Conservation (phyloP, 2,797 vertebrate species). For the Rhinella marina region DNA sequence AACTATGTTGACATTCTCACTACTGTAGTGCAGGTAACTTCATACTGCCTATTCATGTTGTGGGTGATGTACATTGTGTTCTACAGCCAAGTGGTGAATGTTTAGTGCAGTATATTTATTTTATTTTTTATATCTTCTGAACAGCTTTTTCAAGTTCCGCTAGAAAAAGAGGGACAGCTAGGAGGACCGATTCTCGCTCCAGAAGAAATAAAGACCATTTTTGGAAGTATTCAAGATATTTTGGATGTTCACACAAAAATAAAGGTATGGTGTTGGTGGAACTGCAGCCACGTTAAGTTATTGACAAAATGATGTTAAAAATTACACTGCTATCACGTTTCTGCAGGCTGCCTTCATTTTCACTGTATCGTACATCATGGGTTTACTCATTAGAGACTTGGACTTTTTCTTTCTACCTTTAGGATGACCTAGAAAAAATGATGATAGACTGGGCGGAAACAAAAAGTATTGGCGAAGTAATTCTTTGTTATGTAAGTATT, state of each 20-base stretch:
- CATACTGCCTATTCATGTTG: background rate
- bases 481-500: conserved; percentile 94
- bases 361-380: background rate
- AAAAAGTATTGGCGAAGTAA: conserved; percentile 90
- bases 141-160: conserved; percentile 92
- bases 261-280: conserved; percentile 78
- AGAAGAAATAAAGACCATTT: conserved; percentile 98
- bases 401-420: conserved; percentile 9
- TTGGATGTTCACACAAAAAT: conserved; percentile 95
- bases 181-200: conserved; percentile 95
- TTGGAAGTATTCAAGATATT: conserved; percentile 97
- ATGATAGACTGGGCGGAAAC: conserved; percentile 93
- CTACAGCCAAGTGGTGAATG: no score
- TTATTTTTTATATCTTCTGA: background rate
- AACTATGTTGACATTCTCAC: conserved; percentile 97
- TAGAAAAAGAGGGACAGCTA: conserved; percentile 94
- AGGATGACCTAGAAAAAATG: conserved; percentile 93
- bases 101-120: no score
- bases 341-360: background rate
- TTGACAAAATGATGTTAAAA: background rate
- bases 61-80: background rate
- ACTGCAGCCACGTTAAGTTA: no score
- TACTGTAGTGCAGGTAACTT: conserved; percentile 90
- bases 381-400: background rate
- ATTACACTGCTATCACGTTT: background rate